These are phyloP conservation scores for Podarcis muralis DNA, from an alignment of 2,113 vertebrate species.

Conservation along the genomic window DNA sequence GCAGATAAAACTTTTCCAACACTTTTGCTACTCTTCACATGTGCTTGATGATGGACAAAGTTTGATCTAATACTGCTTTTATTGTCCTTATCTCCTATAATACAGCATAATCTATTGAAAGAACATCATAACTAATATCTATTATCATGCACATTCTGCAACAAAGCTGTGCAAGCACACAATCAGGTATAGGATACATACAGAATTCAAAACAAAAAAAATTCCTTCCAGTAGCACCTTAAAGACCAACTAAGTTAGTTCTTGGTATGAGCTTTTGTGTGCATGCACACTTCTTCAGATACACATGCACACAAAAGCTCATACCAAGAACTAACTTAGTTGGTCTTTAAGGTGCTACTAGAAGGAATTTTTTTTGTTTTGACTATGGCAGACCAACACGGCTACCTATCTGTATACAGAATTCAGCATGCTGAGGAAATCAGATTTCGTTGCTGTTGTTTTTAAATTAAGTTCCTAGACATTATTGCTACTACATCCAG, in stretches of 20 bases:
- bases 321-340: too few species aligned
- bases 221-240: too few species aligned
- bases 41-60: background rate
- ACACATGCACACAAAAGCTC: too few species aligned
- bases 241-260: too few species aligned
- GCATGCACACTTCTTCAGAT: too few species aligned
- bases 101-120: background rate
- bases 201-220: too few species aligned
- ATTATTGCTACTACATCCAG: background rate
- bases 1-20: background rate
- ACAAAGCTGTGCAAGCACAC: background rate
- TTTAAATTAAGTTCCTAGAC: background rate
- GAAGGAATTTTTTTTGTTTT: too few species aligned
- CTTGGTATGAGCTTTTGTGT: too few species aligned
- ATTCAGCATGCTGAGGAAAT: background rate
- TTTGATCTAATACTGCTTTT: background rate
- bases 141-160: background rate
- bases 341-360: too few species aligned
- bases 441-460: background rate
- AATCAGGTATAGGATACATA: background rate
- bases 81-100: background rate
- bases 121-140: too few species aligned
- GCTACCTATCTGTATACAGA: too few species aligned
- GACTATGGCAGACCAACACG: too few species aligned
- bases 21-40: background rate